phyloP scores from a whole-genome alignment of 2,113 vertebrate species.

The Pungitius pungitius region DNA sequence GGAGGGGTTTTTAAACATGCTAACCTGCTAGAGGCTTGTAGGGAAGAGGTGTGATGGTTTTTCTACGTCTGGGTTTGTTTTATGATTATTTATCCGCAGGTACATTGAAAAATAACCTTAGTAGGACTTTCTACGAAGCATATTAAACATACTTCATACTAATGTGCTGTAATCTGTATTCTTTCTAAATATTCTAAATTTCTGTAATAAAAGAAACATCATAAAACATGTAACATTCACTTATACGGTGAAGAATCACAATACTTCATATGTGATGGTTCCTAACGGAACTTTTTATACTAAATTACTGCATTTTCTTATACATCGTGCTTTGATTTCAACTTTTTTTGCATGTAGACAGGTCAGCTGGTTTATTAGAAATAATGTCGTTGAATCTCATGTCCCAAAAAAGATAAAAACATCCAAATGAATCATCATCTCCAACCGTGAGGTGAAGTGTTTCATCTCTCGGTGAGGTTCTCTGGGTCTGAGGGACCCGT shows the following conservation, averaged over 20 bases:
- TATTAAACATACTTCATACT: neutral
- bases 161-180: too few species aligned
- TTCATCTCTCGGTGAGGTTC: slow-evolving; percentile 7
- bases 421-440: too few species aligned
- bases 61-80: neutral
- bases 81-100: neutral
- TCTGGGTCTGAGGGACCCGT: neutral
- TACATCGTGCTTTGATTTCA: too few species aligned
- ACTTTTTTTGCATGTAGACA: too few species aligned
- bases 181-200: neutral
- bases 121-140: neutral
- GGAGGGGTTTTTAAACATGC: slow-evolving; percentile 49
- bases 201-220: neutral
- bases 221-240: neutral
- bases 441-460: too few species aligned
- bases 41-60: slow-evolving; percentile 33
- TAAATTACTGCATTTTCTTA: too few species aligned
- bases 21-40: slow-evolving; percentile 23
- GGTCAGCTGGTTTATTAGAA: too few species aligned
- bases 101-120: neutral
- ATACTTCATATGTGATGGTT: neutral
- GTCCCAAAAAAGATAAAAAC: too few species aligned
- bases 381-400: too few species aligned
- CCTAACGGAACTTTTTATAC: neutral
- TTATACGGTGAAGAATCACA: neutral